Conservation (phyloP, 2,113 vertebrate genomes). For the Pangasianodon gigas region DNA sequence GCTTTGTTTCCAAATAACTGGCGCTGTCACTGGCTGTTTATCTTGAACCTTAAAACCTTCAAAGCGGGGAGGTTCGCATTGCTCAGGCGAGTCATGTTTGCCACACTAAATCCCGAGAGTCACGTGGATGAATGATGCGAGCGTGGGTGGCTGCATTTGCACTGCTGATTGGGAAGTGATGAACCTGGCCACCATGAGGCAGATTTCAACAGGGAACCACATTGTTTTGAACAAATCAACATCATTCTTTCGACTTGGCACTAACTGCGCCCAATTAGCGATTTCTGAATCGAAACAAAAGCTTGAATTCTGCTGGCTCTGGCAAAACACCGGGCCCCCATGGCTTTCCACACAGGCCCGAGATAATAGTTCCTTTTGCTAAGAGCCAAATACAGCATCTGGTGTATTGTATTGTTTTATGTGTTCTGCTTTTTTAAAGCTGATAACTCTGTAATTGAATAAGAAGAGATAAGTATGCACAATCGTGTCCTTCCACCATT, state of each 20-base stretch:
- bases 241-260: constrained; percentile 26
- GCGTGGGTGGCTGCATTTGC: background rate
- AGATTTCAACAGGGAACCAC: constrained; percentile 19
- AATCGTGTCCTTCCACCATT: background rate
- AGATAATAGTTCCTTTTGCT: constrained; percentile 22
- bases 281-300: constrained; percentile 46
- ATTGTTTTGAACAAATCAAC: constrained; percentile 37
- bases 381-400: constrained; percentile 46
- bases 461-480: constrained; percentile 34
- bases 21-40: background rate
- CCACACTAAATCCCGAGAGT: constrained; percentile 7
- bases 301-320: constrained; percentile 19
- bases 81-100: constrained; percentile 8
- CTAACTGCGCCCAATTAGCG: constrained; percentile 28
- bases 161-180: constrained; percentile 33
- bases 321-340: constrained; percentile 28
- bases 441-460: constrained; percentile 40
- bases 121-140: background rate
- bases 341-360: constrained; percentile 4
- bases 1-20: background rate
- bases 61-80: background rate
- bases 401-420: constrained; percentile 25
- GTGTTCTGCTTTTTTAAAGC: constrained; percentile 22
- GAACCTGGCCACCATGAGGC: constrained; percentile 29
- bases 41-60: constrained; percentile 9